phyloP scores from a whole-genome alignment of 2,113 vertebrate species.

The Chroicocephalus ridibundus region DNA sequence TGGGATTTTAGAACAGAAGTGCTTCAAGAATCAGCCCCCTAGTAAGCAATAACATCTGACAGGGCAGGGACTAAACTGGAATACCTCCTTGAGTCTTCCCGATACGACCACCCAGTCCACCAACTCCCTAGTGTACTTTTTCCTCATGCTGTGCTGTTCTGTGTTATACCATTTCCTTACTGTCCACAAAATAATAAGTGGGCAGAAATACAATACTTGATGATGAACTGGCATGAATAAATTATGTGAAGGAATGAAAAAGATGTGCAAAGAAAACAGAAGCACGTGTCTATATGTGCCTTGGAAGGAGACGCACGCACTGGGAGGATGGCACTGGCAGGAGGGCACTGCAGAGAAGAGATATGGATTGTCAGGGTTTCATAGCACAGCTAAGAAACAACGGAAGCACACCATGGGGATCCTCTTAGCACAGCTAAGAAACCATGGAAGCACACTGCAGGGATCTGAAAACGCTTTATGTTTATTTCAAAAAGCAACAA shows the following conservation, averaged over 20 bases:
- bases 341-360: not conserved
- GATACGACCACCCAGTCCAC: not conserved
- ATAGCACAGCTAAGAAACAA: not conserved
- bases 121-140: not conserved
- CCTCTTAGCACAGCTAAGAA: not conserved
- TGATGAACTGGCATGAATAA: not conserved
- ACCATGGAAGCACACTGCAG: not conserved
- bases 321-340: not conserved
- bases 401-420: not conserved
- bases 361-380: not conserved
- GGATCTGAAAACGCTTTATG: not conserved
- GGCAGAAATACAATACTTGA: not conserved
- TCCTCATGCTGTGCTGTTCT: not conserved
- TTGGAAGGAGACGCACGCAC: not conserved
- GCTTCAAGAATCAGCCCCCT: not conserved
- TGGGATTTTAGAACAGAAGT: not conserved
- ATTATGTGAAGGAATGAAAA: not conserved
- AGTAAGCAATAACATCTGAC: not conserved
- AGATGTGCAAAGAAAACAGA: not conserved
- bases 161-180: not conserved
- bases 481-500: conserved; percentile 6
- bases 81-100: not conserved
- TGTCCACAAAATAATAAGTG: not conserved
- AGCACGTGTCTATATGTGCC: not conserved
- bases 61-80: not conserved